These are phyloP conservation scores for Drosophila cracens DNA, from an alignment of 2,888 invertebrate genomes.

Conservation along the genomic window DNA sequence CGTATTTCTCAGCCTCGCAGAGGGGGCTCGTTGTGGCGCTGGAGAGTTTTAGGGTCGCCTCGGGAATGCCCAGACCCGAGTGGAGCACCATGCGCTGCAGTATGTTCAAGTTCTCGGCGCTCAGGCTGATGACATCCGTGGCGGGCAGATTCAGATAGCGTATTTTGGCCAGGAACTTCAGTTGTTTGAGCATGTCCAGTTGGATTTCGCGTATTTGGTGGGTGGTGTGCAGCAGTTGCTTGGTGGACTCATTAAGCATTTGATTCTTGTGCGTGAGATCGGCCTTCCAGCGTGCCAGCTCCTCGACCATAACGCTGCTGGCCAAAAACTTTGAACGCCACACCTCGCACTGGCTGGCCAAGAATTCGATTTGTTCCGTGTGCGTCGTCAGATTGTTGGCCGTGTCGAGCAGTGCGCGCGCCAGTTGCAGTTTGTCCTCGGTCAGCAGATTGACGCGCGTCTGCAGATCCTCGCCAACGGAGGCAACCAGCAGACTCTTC, in stretches of 20 bases:
- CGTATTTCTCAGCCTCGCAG: slow-evolving; percentile 83
- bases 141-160: slow-evolving; percentile 83
- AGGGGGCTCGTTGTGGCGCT: slow-evolving; percentile 79
- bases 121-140: slow-evolving; percentile 83
- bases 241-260: slow-evolving; percentile 83
- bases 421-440: slow-evolving; percentile 95
- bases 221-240: slow-evolving; percentile 80
- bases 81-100: slow-evolving; percentile 84
- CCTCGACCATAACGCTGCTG: slow-evolving; percentile 97
- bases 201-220: slow-evolving; percentile 85
- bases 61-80: slow-evolving; percentile 84
- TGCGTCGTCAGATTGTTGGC: slow-evolving; percentile 94
- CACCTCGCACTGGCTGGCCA: slow-evolving; percentile 97
- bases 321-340: slow-evolving; percentile 98
- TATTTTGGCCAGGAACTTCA: slow-evolving; percentile 84
- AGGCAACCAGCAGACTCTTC: slow-evolving; percentile 96
- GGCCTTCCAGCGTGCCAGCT: slow-evolving; percentile 94
- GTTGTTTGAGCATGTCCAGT: slow-evolving; percentile 83
- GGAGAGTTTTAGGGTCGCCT: slow-evolving; percentile 77
- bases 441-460: slow-evolving; percentile 95
- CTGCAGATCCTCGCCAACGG: slow-evolving; percentile 97
- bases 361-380: slow-evolving; percentile 96
- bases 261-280: slow-evolving; percentile 88
- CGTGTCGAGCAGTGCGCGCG: slow-evolving; percentile 93
- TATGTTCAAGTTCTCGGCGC: slow-evolving; percentile 84